Evolutionary conservation across 23 tunicate species (phyloP), one percentile per base, ranked within the genome.

Genomic region (Styela clava): DNA sequence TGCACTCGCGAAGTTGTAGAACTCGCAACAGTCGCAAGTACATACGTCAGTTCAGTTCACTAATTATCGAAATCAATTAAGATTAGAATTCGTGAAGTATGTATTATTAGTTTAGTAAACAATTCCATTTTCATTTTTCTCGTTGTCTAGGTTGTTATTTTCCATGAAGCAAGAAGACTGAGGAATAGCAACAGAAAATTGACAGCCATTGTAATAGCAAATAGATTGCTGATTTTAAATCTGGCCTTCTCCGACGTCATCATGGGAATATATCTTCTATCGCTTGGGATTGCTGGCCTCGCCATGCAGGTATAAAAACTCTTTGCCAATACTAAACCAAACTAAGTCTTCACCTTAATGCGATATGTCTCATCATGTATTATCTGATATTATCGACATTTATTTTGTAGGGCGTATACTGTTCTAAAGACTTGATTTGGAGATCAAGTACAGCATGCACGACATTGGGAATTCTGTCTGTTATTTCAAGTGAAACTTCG

Each of bases 261-360:
- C 19, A 82, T 69, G 85, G 85, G 85, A 24, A 69, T 82, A 61
- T 82, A 82, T 52, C 85, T 82, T 24, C 24, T 82, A 26, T 68
- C 76, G 65, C 18, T 82, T 16, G 85, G 78, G 0, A 2, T 30
- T 2, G 62, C 63, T 25, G 76, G 85, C 32, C 20, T 28, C 12
- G 23, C 25, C 31, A 69, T 69, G 64, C 33, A 69, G 85, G 85
- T 71, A 69, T 44, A 44, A 7, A 44, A 44, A 7, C 7, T 7
- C 56, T 44, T 44, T 12, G 9, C 56, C 7, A 44, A 44, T 44
- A 44, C 9, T 5, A 12, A 44, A 44, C 12, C 7, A 44, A 44
- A 44, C 12, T 5, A 44, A 44, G 56, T 12, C 9, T 44, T 44
- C 12, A 12, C 56, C 12, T 44, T 44, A 7, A 44, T 12, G 7